Conservation (phyloP, 1,140 invertebrate species). For the Chionoecetes opilio region DNA sequence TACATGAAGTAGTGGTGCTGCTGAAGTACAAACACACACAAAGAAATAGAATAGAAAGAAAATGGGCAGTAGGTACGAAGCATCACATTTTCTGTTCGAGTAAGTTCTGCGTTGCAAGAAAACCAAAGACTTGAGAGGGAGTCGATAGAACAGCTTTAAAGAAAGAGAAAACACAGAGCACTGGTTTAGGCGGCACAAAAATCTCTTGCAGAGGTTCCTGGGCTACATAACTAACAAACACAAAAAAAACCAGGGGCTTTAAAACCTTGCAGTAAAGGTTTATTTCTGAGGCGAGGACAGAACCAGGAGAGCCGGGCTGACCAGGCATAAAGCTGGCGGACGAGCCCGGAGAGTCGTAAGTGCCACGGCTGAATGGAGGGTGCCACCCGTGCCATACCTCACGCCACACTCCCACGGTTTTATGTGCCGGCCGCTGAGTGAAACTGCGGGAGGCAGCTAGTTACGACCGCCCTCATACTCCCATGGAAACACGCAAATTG, state of each 20-base stretch:
- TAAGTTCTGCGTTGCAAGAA: not conserved
- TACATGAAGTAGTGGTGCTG: not conserved
- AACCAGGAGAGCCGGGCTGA: conserved; percentile 63
- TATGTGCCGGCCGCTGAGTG: conserved; percentile 68
- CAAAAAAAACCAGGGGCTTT: conserved; percentile 47
- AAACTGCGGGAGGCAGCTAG: conserved; percentile 67
- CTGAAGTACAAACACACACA: conserved; percentile 3
- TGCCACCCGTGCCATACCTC: conserved; percentile 70
- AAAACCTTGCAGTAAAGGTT: conserved; percentile 72
- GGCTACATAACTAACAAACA: conserved; percentile 60
- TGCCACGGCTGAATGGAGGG: conserved; percentile 70
- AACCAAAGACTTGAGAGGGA: not conserved
- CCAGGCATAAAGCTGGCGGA: conserved; percentile 70
- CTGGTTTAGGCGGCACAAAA: conserved; percentile 31
- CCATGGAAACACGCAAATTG: conserved; percentile 68
- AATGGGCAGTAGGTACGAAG: not conserved
- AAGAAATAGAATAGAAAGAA: not conserved
- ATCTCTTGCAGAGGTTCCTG: conserved; percentile 38
- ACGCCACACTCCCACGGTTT: conserved; percentile 69
- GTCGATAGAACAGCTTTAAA: conserved; percentile 3
- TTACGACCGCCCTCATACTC: conserved; percentile 65
- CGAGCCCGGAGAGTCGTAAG: conserved; percentile 65
- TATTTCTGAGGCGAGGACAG: conserved; percentile 71
- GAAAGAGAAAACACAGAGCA: conserved; percentile 28
- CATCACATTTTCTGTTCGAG: not conserved